Base-by-base conservation (phyloP, 2,113 vertebrate genomes). In the Anguilla japonica region DNA sequence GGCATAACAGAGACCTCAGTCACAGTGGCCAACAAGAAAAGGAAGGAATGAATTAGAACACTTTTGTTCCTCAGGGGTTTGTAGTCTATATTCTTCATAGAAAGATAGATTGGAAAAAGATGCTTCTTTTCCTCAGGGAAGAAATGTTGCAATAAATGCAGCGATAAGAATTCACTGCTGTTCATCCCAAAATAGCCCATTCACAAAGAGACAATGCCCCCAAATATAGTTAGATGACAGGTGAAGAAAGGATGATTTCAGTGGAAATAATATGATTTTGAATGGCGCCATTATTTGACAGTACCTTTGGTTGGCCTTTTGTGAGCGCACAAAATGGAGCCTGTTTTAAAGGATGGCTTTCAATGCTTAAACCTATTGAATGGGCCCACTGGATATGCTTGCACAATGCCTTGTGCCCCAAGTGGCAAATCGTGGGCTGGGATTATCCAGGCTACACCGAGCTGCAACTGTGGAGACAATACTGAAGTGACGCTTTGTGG, bases 11-110 rank as follows among this genome's bases (percentile, higher is more conserved):
- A 92, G 93, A 96, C 34, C 97, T 98, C 97, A 95, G 96, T 98
- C 97, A 98, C 97, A 97, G 96, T 96, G 97, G 96, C 95, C 96
- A 95, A 96, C 96, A 96, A 98, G 96, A 98, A 98, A 98, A 99
- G 97, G 98, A 99, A 97, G 96, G 96, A 99, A 98, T 97, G 97
- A 98, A 99, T 97, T 98, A 97, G 98, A 97, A 97, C 95, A 97
- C 96, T 96, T 95, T 96, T 93, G 96, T 97, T 98, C 98, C 97
- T 98, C 91, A 95, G 98, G 97, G 98, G 97, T 97, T 96, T 97
- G 97, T 99, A 97, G 96, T 98, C 97, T 97, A 99, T 96, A 98
- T 99, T 97, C 95, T 96, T 93, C 91, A 89, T 92, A 93, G 93
- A 91, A 94, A 88, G 93, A 91, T 89, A 92, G 84, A 29, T 63